A percentile compares a stretch with the other conserved stretches of the same genome.
These are phyloP conservation scores for Teleogryllus occipitalis DNA, from an alignment of 1,140 invertebrate genomes.

Conservation along the genomic window DNA sequence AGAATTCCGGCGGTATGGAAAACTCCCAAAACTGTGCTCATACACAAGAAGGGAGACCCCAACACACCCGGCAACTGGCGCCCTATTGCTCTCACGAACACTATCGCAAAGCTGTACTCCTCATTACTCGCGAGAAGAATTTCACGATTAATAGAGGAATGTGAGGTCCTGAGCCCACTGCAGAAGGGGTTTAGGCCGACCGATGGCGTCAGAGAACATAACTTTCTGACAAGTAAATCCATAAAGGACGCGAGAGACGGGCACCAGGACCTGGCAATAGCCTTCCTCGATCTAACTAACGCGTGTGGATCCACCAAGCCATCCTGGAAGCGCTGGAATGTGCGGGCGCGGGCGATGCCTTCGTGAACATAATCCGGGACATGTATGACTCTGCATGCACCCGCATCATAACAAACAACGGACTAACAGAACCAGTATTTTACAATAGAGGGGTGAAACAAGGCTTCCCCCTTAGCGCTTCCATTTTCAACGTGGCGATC, in stretches of 20 bases:
- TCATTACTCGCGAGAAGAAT: slow-evolving; percentile 15
- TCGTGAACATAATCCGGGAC: slow-evolving; percentile 12
- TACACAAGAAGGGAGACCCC: slow-evolving; percentile 18
- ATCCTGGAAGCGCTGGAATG: slow-evolving; percentile 3
- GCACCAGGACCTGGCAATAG: slow-evolving; percentile 10
- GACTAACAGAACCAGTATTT: slow-evolving; percentile 24
- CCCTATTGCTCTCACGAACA: slow-evolving; percentile 20
- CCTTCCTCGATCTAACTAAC: slow-evolving; percentile 18
- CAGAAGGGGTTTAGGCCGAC: slow-evolving; percentile 26
- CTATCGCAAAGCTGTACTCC: slow-evolving; percentile 23
- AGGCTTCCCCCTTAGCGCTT: slow-evolving; percentile 29
- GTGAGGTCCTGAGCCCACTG: neutral
- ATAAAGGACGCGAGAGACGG: slow-evolving; percentile 10
- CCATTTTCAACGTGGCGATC: slow-evolving; percentile 32
- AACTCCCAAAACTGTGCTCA: slow-evolving; percentile 22
- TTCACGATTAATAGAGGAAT: neutral
- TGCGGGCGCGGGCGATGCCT: neutral
- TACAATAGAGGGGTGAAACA: slow-evolving; percentile 30
- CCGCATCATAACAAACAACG: neutral
- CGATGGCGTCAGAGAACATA: slow-evolving; percentile 27
- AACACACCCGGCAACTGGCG: slow-evolving; percentile 21
- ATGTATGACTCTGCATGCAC: slow-evolving; percentile 18
- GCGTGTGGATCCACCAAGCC: slow-evolving; percentile 13
- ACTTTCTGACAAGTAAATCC: slow-evolving; percentile 19
- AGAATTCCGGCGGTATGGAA: slow-evolving; percentile 21